phyloP scores from a whole-genome alignment of 1,140 invertebrate genomes.

The Sarcophaga bullata region DNA sequence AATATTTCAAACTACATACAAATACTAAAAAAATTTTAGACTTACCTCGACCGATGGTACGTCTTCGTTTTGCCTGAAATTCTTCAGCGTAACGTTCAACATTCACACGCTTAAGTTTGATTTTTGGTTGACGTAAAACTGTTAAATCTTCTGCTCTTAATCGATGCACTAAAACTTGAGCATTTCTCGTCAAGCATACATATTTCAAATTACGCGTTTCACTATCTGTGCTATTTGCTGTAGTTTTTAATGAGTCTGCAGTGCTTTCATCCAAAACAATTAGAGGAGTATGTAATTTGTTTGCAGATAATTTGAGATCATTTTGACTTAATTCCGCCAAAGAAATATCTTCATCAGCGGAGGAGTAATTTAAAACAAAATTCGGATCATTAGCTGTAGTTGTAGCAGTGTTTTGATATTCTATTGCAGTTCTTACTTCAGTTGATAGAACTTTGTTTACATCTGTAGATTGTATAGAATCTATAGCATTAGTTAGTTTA shows the following conservation, averaged over 20 bases:
- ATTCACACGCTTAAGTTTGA: conserved; percentile 29
- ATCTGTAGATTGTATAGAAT: too few relatives aligned
- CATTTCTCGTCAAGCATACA: not conserved
- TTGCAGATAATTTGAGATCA: too few relatives aligned
- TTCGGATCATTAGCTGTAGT: not conserved
- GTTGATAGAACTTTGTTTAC: too few relatives aligned
- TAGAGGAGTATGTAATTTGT: too few relatives aligned
- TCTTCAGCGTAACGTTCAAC: not conserved
- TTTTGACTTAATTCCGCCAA: too few relatives aligned
- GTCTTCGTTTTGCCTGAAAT: conserved; percentile 1
- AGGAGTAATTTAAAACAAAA: not conserved
- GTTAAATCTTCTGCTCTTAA: conserved; percentile 23
- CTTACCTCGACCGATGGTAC: conserved; percentile 3
- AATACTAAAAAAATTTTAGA: too few relatives aligned
- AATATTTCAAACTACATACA: too few relatives aligned
- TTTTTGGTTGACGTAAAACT: conserved; percentile 33
- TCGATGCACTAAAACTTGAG: conserved; percentile 9
- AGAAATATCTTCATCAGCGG: not conserved
- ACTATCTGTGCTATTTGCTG: not conserved
- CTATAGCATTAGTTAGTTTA: too few relatives aligned
- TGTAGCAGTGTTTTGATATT: too few relatives aligned
- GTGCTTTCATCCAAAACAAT: too few relatives aligned
- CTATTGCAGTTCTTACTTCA: too few relatives aligned
- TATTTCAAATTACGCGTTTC: not conserved
- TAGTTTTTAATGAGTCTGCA: not conserved